Conservation (phyloP, 2,888 invertebrate genomes). For the Drosophila merina region DNA sequence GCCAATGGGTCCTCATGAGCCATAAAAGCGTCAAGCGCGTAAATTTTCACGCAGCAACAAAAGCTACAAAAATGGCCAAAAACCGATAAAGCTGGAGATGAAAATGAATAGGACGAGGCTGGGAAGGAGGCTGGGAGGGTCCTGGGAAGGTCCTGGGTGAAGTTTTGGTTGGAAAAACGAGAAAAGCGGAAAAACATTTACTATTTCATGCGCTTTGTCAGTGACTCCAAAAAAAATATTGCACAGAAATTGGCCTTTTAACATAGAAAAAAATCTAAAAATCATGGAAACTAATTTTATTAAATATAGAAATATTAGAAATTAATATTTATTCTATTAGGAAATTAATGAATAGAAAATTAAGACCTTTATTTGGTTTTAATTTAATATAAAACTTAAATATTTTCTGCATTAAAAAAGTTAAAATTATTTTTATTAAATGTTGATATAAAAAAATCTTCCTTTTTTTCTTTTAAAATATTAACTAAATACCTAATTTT, state of each 20-base stretch:
- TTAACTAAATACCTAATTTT: neutral
- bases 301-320: neutral
- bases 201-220: slow-evolving; percentile 9
- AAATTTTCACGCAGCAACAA: slow-evolving; percentile 56
- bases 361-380: no score
- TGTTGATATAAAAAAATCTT: no score
- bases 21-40: slow-evolving; percentile 64
- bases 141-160: no score
- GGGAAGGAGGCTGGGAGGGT: no score
- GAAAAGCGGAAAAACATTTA: slow-evolving; percentile 13
- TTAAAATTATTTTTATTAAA: no score
- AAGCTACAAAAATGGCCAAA: slow-evolving; percentile 19
- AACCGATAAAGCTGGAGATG: slow-evolving; percentile 28
- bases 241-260: neutral
- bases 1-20: slow-evolving; percentile 42
- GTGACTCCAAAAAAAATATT: slow-evolving; percentile 10
- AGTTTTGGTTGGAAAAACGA: neutral
- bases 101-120: neutral
- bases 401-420: no score
- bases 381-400: no score
- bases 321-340: no score
- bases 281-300: neutral
- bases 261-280: neutral
- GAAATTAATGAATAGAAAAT: no score
- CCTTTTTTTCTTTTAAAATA: no score